Evolutionary conservation across 2,888 invertebrate genomes (phyloP).

Genomic region (Nyleta sp.): DNA sequence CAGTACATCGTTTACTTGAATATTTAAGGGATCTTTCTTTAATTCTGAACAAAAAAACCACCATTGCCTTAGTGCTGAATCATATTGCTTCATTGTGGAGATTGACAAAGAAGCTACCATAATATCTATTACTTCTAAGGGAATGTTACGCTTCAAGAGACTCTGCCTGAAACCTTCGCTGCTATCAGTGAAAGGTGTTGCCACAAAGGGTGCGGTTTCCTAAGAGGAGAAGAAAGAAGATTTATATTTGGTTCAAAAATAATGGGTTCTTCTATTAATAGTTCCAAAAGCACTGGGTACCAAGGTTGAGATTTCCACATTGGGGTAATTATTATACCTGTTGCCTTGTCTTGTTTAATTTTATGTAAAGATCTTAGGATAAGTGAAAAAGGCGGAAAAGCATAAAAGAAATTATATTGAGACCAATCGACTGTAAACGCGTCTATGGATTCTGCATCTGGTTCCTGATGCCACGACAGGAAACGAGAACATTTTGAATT

Average conservation of each 20-base stretch:
- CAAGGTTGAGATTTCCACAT: conserved; percentile 70
- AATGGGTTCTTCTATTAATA: background rate
- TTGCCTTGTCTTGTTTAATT: conserved; percentile 67
- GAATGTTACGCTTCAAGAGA: conserved; percentile 49
- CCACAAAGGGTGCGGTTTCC: conserved; percentile 61
- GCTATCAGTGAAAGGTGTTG: conserved; percentile 46
- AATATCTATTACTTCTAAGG: conserved; percentile 39
- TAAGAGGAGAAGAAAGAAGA: conserved; percentile 66
- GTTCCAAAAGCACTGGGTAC: conserved; percentile 28
- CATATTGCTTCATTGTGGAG: conserved; percentile 34
- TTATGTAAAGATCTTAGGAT: conserved; percentile 71
- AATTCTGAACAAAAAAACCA: conserved; percentile 15
- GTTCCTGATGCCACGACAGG: conserved; percentile 11
- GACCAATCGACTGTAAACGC: conserved; percentile 61
- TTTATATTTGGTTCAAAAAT: conserved; percentile 17
- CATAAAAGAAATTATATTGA: conserved; percentile 61
- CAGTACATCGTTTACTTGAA: background rate
- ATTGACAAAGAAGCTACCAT: conserved; percentile 47
- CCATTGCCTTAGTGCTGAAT: conserved; percentile 37
- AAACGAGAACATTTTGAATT: conserved; percentile 51
- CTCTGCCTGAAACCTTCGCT: conserved; percentile 67
- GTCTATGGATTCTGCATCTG: conserved; percentile 17
- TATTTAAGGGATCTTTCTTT: conserved; percentile 6
- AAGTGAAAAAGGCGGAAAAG: conserved; percentile 72
- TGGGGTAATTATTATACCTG: conserved; percentile 73